Conservation (phyloP, 2,888 invertebrate species). For the Spicauda simplicius region DNA sequence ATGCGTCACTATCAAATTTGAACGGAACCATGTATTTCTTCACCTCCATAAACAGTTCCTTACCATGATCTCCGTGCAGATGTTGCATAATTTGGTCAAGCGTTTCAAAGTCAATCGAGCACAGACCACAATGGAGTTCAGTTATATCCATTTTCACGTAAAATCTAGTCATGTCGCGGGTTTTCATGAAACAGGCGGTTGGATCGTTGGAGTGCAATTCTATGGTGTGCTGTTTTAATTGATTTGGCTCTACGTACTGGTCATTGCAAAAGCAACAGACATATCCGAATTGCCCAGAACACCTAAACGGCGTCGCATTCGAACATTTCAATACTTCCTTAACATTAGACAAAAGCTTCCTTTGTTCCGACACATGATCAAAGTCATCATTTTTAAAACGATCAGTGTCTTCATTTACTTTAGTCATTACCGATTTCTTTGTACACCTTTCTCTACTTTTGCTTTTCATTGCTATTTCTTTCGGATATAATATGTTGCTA, state of each 20-base stretch:
- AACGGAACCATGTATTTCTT: constrained; percentile 66
- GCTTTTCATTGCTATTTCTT: not conserved
- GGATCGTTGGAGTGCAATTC: constrained; percentile 56
- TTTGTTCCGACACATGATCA: not conserved
- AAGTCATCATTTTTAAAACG: not conserved
- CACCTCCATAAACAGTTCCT: constrained; percentile 51
- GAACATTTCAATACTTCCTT: constrained; percentile 56
- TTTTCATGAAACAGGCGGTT: constrained; percentile 48
- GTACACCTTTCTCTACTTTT: not conserved
- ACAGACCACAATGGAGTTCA: constrained; percentile 56
- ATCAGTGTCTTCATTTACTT: not conserved
- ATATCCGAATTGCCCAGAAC: constrained; percentile 55
- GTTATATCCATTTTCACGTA: constrained; percentile 61
- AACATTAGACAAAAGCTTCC: constrained; percentile 46
- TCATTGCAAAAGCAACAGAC: constrained; percentile 57
- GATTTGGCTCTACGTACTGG: constrained; percentile 51
- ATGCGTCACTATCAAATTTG: constrained; percentile 58
- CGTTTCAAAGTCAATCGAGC: constrained; percentile 49
- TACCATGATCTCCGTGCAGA: constrained; percentile 51
- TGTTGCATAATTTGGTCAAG: constrained; percentile 55
- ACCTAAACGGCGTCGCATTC: constrained; percentile 59
- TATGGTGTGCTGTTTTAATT: constrained; percentile 58
- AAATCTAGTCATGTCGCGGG: constrained; percentile 50
- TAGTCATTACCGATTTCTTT: not conserved
- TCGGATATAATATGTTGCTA: not conserved